Percentiles rank a stretch among this genome's conserved stretches.
Evolutionary conservation across 2,888 invertebrate genomes (phyloP).

Genomic region (Acanthopleura granulata): DNA sequence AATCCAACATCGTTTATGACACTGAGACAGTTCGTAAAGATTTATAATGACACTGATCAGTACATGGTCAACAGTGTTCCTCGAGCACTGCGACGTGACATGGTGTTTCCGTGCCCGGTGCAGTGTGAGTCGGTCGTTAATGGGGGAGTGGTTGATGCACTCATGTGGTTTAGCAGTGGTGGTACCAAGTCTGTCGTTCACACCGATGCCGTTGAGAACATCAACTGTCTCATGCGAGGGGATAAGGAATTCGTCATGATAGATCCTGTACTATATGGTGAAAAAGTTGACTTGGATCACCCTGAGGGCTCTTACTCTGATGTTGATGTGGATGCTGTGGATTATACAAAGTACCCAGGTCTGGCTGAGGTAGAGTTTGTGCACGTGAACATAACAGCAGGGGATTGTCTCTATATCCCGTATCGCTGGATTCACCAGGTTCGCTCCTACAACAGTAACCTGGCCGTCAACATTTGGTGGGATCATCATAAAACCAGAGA

Average conservation of each 20-base stretch:
- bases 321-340: slow-evolving; percentile 66
- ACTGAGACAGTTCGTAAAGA: slow-evolving; percentile 59
- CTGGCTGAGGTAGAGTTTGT: slow-evolving; percentile 58
- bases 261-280: slow-evolving; percentile 52
- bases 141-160: slow-evolving; percentile 50
- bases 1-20: slow-evolving; percentile 48
- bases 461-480: slow-evolving; percentile 67
- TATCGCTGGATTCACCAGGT: slow-evolving; percentile 67
- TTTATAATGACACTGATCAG: slow-evolving; percentile 56
- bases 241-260: slow-evolving; percentile 63
- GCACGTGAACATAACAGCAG: slow-evolving; percentile 53
- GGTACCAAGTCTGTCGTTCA: slow-evolving; percentile 69
- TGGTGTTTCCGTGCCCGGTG: slow-evolving; percentile 58
- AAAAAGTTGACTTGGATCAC: slow-evolving; percentile 56
- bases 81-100: slow-evolving; percentile 55
- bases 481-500: slow-evolving; percentile 42
- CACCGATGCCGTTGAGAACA: slow-evolving; percentile 66
- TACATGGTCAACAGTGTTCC: slow-evolving; percentile 67
- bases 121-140: slow-evolving; percentile 57
- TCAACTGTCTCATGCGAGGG: slow-evolving; percentile 65
- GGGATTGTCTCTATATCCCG: slow-evolving; percentile 66
- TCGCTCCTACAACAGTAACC: slow-evolving; percentile 59
- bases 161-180: slow-evolving; percentile 69
- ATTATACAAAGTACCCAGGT: slow-evolving; percentile 59
- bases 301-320: slow-evolving; percentile 62